Evolutionary conservation across 2,113 vertebrate genomes (phyloP).

Genomic region (Cavia porcellus): DNA sequence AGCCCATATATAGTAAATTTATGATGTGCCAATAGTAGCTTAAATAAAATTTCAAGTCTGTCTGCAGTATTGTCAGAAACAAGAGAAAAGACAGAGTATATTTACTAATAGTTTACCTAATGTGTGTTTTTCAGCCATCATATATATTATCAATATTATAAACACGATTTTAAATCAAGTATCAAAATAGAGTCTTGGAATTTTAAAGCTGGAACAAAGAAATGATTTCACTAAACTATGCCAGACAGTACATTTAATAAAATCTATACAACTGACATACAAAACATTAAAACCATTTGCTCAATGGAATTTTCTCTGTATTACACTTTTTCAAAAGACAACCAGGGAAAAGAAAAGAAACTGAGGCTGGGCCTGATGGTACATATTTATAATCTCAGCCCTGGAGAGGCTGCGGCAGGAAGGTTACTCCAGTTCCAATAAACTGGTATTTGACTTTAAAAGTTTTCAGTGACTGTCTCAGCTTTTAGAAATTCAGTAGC

Average conservation of each 20-base stretch:
- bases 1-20: background rate
- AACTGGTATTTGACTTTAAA: background rate
- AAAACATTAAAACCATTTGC: slow-evolving; percentile 36
- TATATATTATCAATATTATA: background rate
- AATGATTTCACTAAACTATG: slow-evolving; percentile 3
- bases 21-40: background rate
- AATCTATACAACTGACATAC: background rate
- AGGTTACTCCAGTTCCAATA: background rate
- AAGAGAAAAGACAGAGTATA: background rate
- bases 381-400: background rate
- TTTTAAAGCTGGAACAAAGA: slow-evolving; percentile 26
- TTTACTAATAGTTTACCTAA: slow-evolving; percentile 43
- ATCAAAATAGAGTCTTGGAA: slow-evolving; percentile 64
- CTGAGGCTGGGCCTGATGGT: background rate
- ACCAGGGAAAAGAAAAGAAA: background rate
- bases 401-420: background rate
- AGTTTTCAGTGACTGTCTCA: slow-evolving; percentile 13
- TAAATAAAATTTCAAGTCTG: slow-evolving; percentile 58
- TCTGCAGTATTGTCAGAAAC: slow-evolving; percentile 18
- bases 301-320: slow-evolving; percentile 8
- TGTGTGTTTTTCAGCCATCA: slow-evolving; percentile 46
- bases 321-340: slow-evolving; percentile 19
- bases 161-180: slow-evolving; percentile 4
- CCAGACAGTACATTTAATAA: slow-evolving; percentile 1
- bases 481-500: slow-evolving; percentile 6